These are phyloP conservation scores for Rhysida immarginata DNA, from an alignment of 1,140 invertebrate species.

Conservation along the genomic window DNA sequence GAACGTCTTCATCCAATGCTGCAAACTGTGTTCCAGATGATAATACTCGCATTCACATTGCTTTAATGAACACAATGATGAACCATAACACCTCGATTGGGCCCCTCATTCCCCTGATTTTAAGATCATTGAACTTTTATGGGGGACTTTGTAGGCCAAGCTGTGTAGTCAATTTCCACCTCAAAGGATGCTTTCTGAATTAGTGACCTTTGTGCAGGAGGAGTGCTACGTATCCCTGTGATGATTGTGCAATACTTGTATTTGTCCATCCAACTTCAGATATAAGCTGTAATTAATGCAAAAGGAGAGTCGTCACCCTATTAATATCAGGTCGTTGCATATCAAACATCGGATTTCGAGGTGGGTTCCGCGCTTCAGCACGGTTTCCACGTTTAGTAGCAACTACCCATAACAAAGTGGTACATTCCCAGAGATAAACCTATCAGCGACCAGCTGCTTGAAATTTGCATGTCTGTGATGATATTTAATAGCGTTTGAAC, in stretches of 20 bases:
- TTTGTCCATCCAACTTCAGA: not conserved
- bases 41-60: slow-evolving; percentile 8
- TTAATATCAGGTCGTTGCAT: too few relatives aligned
- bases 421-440: too few relatives aligned
- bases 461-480: too few relatives aligned
- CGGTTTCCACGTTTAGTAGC: too few relatives aligned
- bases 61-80: slow-evolving; percentile 5
- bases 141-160: slow-evolving; percentile 6
- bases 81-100: slow-evolving; percentile 6
- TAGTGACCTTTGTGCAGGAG: not conserved
- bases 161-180: too few relatives aligned
- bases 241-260: not conserved
- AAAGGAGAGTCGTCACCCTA: not conserved
- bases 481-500: too few relatives aligned
- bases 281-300: not conserved
- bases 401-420: too few relatives aligned
- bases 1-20: slow-evolving; percentile 3
- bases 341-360: too few relatives aligned
- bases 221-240: not conserved
- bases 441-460: too few relatives aligned
- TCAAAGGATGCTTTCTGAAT: not conserved
- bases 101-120: slow-evolving; percentile 3
- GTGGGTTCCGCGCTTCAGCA: too few relatives aligned
- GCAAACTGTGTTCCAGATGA: slow-evolving; percentile 1
- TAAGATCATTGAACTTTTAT: slow-evolving; percentile 5